Evolutionary conservation across 2,797 vertebrate genomes (phyloP).

Genomic region (Aeoliscus strigatus): DNA sequence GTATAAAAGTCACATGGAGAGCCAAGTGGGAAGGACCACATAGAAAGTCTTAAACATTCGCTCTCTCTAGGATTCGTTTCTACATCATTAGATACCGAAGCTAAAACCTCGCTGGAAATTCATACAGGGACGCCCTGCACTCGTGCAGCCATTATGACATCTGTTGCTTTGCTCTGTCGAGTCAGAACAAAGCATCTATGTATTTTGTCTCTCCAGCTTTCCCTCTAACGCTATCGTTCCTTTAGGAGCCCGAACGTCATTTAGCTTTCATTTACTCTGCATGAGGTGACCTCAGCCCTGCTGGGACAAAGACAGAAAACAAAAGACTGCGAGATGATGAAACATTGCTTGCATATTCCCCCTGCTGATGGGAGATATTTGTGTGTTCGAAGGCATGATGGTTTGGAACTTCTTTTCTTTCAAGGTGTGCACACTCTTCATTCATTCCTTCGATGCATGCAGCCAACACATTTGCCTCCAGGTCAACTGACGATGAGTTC

Average conservation of each 20-base stretch:
- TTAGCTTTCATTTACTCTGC: conserved; percentile 67
- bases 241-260: conserved; percentile 53
- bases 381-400: conserved; percentile 28
- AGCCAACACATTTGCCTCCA: too few relatives aligned
- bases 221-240: conserved; percentile 56
- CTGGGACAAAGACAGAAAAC: conserved; percentile 35
- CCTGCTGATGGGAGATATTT: conserved; percentile 48
- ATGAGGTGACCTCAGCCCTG: conserved; percentile 58
- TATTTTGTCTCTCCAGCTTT: conserved; percentile 41
- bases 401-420: conserved; percentile 22
- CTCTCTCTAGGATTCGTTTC: conserved; percentile 47
- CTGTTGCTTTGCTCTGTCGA: conserved; percentile 56
- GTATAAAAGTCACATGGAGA: conserved; percentile 36
- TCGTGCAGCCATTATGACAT: conserved; percentile 46
- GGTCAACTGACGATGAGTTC: too few relatives aligned
- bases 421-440: conserved; percentile 1
- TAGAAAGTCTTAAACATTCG: conserved; percentile 36
- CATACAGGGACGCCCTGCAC: conserved; percentile 32
- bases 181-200: conserved; percentile 27
- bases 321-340: conserved; percentile 46
- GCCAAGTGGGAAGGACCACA: conserved; percentile 20
- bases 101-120: conserved; percentile 28
- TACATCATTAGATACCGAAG: conserved; percentile 56
- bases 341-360: conserved; percentile 39
- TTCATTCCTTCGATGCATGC: conserved; percentile 3